Percentiles rank a stretch among this genome's conserved stretches.
These are phyloP conservation scores for Yponomeuta cagnagella DNA, from an alignment of 2,888 invertebrate species.

Conservation along the genomic window DNA sequence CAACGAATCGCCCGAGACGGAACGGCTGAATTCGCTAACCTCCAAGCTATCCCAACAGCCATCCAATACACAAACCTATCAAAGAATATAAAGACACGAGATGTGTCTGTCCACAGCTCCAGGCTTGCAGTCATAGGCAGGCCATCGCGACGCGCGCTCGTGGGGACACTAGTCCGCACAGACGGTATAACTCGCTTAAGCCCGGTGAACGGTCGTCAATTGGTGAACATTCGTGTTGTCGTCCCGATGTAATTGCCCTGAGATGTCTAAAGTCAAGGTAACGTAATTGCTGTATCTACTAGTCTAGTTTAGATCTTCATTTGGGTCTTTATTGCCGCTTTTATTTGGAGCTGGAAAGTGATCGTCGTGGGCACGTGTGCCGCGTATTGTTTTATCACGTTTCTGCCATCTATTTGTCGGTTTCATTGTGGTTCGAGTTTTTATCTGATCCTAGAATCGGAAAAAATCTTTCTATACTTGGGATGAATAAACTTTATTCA, in stretches of 20 bases:
- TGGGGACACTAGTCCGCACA: background rate
- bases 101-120: background rate
- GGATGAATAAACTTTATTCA: too few species aligned
- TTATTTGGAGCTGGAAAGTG: background rate
- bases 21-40: background rate
- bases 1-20: background rate
- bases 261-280: conserved; percentile 64
- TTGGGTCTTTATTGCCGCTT: background rate
- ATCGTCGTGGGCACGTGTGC: background rate
- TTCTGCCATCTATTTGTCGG: background rate
- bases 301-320: conserved; percentile 1
- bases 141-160: conserved; percentile 10
- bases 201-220: conserved; percentile 19
- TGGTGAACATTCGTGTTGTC: conserved; percentile 16
- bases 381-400: background rate
- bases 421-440: too few species aligned
- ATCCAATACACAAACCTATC: background rate
- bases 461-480: too few species aligned
- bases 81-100: background rate
- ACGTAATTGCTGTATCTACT: conserved; percentile 30
- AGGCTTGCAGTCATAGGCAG: conserved; percentile 4
- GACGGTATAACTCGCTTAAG: background rate
- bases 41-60: background rate
- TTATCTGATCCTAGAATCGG: too few species aligned
- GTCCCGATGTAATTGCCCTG: conserved; percentile 25